These are phyloP conservation scores for Dasyurus viverrinus DNA, from an alignment of 2,113 vertebrate species.

Conservation along the genomic window DNA sequence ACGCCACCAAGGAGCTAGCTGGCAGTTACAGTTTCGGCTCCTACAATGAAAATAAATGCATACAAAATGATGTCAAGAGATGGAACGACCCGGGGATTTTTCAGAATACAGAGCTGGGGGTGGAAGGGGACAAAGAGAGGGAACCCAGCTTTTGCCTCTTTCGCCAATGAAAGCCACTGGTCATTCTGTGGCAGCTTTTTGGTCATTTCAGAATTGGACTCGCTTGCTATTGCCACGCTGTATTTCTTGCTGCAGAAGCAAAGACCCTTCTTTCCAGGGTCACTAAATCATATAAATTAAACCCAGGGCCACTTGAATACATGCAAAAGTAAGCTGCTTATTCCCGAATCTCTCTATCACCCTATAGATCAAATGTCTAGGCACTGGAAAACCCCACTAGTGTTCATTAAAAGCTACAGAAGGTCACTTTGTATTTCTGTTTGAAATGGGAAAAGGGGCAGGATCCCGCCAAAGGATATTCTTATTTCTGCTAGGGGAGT, in stretches of 20 bases:
- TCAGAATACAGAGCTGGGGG: conserved; percentile 30
- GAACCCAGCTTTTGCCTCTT: not conserved
- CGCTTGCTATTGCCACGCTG: conserved; percentile 65
- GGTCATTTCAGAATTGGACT: conserved; percentile 58
- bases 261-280: conserved; percentile 80
- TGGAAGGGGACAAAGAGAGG: not conserved
- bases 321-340: conserved; percentile 78
- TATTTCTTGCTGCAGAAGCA: conserved; percentile 77
- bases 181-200: conserved; percentile 17
- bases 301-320: conserved; percentile 75
- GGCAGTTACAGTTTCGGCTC: conserved; percentile 31
- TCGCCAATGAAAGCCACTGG: conserved; percentile 56
- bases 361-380: conserved; percentile 82
- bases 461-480: conserved; percentile 78
- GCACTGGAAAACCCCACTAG: conserved; percentile 76
- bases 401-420: conserved; percentile 83
- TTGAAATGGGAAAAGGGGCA: conserved; percentile 74
- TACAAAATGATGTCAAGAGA: conserved; percentile 65
- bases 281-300: conserved; percentile 84
- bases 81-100: conserved; percentile 47
- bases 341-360: conserved; percentile 82
- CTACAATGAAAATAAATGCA: conserved; percentile 40
- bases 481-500: conserved; percentile 68
- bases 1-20: not conserved
- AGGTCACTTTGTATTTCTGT: conserved; percentile 75